Percentiles rank a stretch among this genome's conserved stretches.
These are phyloP conservation scores for Zoroaster sp. DNA, from an alignment of 53 echinoderm and acorn worm genomes.

Conservation along the genomic window DNA sequence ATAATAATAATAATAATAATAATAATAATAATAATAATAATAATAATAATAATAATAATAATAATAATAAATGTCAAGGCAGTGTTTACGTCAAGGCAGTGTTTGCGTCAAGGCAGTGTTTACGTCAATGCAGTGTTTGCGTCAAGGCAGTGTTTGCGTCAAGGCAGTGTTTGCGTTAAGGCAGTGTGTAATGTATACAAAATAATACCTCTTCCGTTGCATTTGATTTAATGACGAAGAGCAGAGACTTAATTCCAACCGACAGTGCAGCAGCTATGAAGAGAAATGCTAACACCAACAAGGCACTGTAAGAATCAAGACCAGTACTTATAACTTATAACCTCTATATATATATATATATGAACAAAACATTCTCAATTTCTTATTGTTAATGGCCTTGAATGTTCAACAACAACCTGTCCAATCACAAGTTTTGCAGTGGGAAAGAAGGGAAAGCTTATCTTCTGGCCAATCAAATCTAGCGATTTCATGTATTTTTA, in stretches of 20 bases:
- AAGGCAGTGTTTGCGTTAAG: too few species aligned
- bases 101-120: too few species aligned
- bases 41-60: too few species aligned
- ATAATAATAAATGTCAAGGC: not conserved
- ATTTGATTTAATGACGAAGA: slow-evolving; percentile 33
- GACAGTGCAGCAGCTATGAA: slow-evolving; percentile 51
- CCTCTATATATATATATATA: not conserved
- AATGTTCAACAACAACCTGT: not conserved
- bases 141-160: too few species aligned
- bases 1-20: too few species aligned
- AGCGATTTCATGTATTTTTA: too few species aligned
- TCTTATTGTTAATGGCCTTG: not conserved
- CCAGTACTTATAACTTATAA: not conserved
- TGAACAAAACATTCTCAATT: not conserved
- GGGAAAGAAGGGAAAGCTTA: too few species aligned
- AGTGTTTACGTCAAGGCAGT: too few species aligned
- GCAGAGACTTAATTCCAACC: slow-evolving; percentile 35
- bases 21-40: too few species aligned
- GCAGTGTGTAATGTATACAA: not conserved
- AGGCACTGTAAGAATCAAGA: slow-evolving; percentile 16
- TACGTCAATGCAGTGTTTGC: too few species aligned
- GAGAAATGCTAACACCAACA: slow-evolving; percentile 19
- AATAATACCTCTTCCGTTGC: slow-evolving; percentile 29
- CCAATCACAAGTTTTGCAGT: not conserved
- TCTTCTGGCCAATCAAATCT: not conserved